phyloP scores from a whole-genome alignment of 2,888 invertebrate genomes.

The Troilus luridus region DNA sequence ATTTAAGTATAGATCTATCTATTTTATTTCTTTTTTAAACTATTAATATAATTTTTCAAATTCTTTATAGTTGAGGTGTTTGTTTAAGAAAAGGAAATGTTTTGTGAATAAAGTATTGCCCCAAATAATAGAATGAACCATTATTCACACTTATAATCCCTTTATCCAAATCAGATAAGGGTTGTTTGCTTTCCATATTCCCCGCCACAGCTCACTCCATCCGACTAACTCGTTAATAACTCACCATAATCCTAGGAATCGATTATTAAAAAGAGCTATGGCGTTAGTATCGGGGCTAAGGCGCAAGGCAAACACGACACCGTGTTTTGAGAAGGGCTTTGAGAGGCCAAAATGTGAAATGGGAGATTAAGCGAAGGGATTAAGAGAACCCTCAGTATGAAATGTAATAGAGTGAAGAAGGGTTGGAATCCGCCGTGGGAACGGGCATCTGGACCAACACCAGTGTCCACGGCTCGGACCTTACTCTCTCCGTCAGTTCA shows the following conservation, averaged over 20 bases:
- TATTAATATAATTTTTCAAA: too few species aligned
- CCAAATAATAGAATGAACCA: not conserved
- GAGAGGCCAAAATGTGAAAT: conserved; percentile 47
- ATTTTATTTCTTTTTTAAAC: too few species aligned
- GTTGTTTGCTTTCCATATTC: conserved; percentile 28
- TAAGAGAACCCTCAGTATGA: conserved; percentile 20
- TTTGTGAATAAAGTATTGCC: not conserved
- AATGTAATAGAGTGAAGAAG: conserved; percentile 52
- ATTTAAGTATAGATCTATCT: too few species aligned
- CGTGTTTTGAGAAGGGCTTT: conserved; percentile 49
- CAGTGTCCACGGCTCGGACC: conserved; percentile 35
- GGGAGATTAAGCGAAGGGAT: conserved; percentile 42
- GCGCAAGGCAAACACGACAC: conserved; percentile 32
- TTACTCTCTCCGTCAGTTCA: not conserved
- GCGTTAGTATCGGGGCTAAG: conserved; percentile 6
- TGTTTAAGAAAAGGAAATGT: not conserved
- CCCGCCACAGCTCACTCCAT: not conserved
- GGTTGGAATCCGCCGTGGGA: conserved; percentile 54
- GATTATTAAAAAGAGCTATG: conserved; percentile 17
- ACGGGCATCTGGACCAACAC: conserved; percentile 25
- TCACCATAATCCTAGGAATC: not conserved
- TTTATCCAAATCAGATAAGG: not conserved
- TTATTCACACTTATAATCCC: not conserved
- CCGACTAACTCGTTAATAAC: conserved; percentile 19
- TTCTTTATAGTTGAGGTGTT: too few species aligned